Evolutionary conservation across 2,888 invertebrate genomes (phyloP).

Genomic region (Polylopha cassiicola): DNA sequence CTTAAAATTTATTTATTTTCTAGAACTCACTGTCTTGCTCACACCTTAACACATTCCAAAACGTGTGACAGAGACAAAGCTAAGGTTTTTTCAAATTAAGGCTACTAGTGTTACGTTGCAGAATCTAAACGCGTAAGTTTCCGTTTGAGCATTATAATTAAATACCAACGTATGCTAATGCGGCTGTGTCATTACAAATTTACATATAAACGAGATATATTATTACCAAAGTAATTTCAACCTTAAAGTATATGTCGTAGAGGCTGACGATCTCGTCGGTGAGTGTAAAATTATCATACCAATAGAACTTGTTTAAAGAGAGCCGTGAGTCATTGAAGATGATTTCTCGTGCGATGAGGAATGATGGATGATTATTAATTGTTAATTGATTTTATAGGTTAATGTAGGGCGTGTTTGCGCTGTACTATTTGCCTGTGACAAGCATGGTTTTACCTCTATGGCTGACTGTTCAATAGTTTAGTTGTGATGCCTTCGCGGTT

Average conservation of each 20-base stretch:
- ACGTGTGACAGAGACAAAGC: too few relatives aligned
- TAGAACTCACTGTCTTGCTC: too few relatives aligned
- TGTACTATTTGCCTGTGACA: too few relatives aligned
- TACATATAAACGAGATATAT: slow-evolving; percentile 23
- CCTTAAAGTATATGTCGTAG: slow-evolving; percentile 15
- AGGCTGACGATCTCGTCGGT: background rate
- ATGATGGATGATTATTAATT: slow-evolving; percentile 16
- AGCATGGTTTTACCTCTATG: too few relatives aligned
- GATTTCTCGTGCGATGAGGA: slow-evolving; percentile 31
- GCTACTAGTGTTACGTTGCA: slow-evolving; percentile 23
- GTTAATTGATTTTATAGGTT: slow-evolving; percentile 2
- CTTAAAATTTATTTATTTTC: too few relatives aligned
- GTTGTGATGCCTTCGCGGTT: too few relatives aligned
- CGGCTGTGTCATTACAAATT: slow-evolving; percentile 31
- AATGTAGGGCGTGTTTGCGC: background rate
- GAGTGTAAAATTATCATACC: slow-evolving; percentile 3
- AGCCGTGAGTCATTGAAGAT: slow-evolving; percentile 28
- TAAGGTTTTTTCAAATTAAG: too few relatives aligned
- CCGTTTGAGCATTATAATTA: slow-evolving; percentile 50
- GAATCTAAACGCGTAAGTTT: slow-evolving; percentile 37
- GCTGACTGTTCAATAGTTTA: too few relatives aligned
- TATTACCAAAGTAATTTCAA: slow-evolving; percentile 21
- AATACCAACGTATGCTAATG: slow-evolving; percentile 52
- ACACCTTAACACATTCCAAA: too few relatives aligned
- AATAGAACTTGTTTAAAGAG: slow-evolving; percentile 23